Evolutionary conservation across 2,797 vertebrate genomes (phyloP).

Genomic region (Hybognathus amarus): DNA sequence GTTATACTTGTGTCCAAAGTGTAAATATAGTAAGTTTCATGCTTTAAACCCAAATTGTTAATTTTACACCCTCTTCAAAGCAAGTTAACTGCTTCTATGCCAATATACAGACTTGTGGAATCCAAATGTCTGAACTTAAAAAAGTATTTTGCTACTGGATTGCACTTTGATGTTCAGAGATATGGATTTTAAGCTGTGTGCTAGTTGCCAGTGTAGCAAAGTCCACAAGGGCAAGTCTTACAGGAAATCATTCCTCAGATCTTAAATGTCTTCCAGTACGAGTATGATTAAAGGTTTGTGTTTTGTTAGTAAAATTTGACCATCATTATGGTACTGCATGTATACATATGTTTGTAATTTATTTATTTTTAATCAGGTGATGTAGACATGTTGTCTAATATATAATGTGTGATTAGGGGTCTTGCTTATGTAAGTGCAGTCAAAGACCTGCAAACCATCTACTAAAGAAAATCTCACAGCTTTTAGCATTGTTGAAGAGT

Average conservation of each 20-base stretch:
- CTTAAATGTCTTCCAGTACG: background rate
- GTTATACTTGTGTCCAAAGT: background rate
- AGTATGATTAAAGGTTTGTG: background rate
- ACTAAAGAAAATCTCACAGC: background rate
- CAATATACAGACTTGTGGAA: background rate
- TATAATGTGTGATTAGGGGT: too few species aligned
- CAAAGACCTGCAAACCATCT: background rate
- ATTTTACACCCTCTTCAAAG: background rate
- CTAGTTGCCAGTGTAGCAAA: background rate
- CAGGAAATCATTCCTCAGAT: background rate
- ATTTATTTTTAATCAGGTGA: too few species aligned
- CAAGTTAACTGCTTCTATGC: background rate
- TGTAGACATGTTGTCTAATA: too few species aligned
- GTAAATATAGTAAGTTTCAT: background rate
- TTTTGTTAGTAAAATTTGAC: background rate
- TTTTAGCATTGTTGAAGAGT: background rate
- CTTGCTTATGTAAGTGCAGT: background rate
- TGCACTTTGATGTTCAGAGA: background rate
- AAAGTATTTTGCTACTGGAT: too few species aligned
- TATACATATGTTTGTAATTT: too few species aligned
- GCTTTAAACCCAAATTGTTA: background rate
- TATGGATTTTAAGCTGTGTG: background rate
- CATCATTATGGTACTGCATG: too few species aligned
- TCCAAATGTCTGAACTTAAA: background rate
- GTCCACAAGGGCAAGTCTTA: background rate